Conservation (phyloP, 2,888 invertebrate genomes). For the Sminthurides aquaticus region DNA sequence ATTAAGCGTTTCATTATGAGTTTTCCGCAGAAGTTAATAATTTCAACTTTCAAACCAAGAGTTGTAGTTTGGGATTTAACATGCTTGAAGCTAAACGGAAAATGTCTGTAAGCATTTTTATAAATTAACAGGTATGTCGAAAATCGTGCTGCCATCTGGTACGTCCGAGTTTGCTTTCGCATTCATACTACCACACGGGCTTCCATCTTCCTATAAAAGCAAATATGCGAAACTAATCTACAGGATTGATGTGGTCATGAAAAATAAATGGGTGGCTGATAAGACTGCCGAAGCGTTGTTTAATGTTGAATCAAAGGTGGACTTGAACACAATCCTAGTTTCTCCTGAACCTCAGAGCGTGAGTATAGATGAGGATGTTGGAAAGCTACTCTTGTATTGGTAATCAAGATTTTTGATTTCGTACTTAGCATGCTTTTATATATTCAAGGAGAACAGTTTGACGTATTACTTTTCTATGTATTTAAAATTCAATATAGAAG, state of each 20-base stretch:
- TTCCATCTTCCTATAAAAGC: conserved; percentile 28
- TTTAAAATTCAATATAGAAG: too few species aligned
- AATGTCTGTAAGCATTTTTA: too few species aligned
- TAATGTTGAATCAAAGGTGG: conserved; percentile 27
- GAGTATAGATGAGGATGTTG: neutral
- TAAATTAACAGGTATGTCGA: neutral
- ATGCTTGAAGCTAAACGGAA: too few species aligned
- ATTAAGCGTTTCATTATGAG: too few species aligned
- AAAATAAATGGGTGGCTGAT: conserved; percentile 28
- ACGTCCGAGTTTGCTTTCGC: conserved; percentile 22
- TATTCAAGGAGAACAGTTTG: neutral
- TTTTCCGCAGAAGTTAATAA: too few species aligned
- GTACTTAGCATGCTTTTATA: too few species aligned
- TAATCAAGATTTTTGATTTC: too few species aligned
- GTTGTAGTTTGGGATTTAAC: too few species aligned
- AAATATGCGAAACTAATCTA: conserved; percentile 23
- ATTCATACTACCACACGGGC: conserved; percentile 21
- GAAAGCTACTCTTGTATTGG: neutral
- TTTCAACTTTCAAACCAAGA: too few species aligned
- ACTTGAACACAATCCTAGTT: conserved; percentile 24
- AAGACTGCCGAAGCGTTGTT: conserved; percentile 22
- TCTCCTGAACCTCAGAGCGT: neutral
- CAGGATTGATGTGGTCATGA: conserved; percentile 23
- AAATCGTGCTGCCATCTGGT: conserved; percentile 17
- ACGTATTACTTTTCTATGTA: too few species aligned